Percentiles rank a stretch among this genome's conserved stretches.
Evolutionary conservation across 2,797 vertebrate genomes (phyloP).

Genomic region (Catostomus latipinnis): DNA sequence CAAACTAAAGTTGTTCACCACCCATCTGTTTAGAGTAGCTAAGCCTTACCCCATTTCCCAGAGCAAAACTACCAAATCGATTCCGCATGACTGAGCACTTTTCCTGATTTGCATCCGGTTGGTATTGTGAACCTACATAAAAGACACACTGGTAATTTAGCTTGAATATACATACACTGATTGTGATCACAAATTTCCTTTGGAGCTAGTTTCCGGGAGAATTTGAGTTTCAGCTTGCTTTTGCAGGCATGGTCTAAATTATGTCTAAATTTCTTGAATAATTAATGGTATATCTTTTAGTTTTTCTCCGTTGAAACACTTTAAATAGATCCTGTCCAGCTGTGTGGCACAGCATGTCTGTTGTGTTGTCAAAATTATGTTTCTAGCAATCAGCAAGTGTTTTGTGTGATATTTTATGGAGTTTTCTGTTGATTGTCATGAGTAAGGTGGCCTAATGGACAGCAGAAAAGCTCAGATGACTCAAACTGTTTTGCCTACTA

Average conservation of each 20-base stretch:
- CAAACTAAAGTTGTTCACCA: slow-evolving; percentile 68
- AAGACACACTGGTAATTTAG: slow-evolving; percentile 1
- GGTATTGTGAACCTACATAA: slow-evolving; percentile 18
- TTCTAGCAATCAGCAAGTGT: not conserved
- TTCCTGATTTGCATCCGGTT: slow-evolving; percentile 31
- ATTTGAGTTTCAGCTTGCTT: slow-evolving; percentile 16
- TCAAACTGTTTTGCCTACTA: not conserved
- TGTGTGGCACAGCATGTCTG: not conserved
- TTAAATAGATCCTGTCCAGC: not conserved
- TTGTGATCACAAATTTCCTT: not conserved
- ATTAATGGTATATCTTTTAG: not conserved
- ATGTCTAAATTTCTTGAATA: not conserved
- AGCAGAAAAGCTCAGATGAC: not conserved
- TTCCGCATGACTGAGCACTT: slow-evolving; percentile 20
- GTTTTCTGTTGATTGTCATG: not conserved
- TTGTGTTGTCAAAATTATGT: slow-evolving; percentile 4
- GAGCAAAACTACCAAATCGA: slow-evolving; percentile 3
- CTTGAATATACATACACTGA: not conserved
- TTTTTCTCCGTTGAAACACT: not conserved
- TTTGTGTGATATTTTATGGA: not conserved
- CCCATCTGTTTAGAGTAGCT: slow-evolving; percentile 65
- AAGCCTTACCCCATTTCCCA: slow-evolving; percentile 45
- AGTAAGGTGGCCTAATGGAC: not conserved
- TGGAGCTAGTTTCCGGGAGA: not conserved
- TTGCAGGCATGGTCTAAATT: not conserved